Conservation (phyloP, 2,888 invertebrate species). For the Laothoe populi region DNA sequence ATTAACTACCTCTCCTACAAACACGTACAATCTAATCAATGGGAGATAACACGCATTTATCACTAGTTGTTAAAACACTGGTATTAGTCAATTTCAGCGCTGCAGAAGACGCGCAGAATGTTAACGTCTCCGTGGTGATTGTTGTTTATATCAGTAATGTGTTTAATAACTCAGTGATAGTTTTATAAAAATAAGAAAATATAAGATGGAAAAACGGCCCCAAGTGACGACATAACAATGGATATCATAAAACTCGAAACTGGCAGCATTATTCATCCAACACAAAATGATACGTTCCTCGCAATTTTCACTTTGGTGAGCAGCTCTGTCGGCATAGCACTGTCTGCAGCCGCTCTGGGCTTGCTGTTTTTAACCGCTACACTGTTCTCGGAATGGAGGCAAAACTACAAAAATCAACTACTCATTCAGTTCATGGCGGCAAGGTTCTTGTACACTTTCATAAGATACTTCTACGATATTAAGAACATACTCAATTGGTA, state of each 20-base stretch:
- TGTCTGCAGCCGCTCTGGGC: slow-evolving; percentile 56
- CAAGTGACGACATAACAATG: slow-evolving; percentile 14
- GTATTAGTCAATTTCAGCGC: background rate
- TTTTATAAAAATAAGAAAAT: background rate
- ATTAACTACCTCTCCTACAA: slow-evolving; percentile 5
- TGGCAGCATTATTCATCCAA: slow-evolving; percentile 40
- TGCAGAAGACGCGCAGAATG: slow-evolving; percentile 3
- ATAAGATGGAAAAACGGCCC: background rate
- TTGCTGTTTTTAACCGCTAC: slow-evolving; percentile 62
- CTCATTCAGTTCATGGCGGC: slow-evolving; percentile 71
- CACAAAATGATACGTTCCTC: slow-evolving; percentile 42
- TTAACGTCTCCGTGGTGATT: background rate
- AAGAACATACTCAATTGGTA: slow-evolving; percentile 41
- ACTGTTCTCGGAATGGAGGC: slow-evolving; percentile 69
- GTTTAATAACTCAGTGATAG: background rate
- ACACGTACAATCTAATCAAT: slow-evolving; percentile 22
- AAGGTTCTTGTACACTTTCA: slow-evolving; percentile 59
- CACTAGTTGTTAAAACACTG: slow-evolving; percentile 1
- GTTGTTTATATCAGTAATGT: background rate
- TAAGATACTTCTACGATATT: slow-evolving; percentile 59
- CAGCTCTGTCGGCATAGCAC: slow-evolving; percentile 59
- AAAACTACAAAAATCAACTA: slow-evolving; percentile 67
- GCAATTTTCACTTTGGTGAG: slow-evolving; percentile 46
- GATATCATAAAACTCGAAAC: slow-evolving; percentile 37
- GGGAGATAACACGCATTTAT: slow-evolving; percentile 16